phyloP scores from a whole-genome alignment of 1,140 invertebrate genomes.

The Lepidostoma basale region DNA sequence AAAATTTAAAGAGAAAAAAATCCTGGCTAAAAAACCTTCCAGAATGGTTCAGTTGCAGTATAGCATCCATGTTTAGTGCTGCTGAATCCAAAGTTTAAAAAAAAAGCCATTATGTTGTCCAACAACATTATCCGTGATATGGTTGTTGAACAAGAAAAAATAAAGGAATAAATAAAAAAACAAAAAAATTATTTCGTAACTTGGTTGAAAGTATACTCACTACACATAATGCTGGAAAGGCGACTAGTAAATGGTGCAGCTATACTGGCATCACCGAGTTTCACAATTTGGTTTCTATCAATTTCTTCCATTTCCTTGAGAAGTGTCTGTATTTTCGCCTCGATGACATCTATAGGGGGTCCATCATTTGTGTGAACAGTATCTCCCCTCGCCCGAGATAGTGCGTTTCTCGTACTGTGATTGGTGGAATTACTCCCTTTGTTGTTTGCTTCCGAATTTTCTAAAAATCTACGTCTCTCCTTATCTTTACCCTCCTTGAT shows the following conservation, averaged over 20 bases:
- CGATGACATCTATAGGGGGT: not conserved
- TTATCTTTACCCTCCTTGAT: slow-evolving; percentile 50
- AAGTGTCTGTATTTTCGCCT: slow-evolving; percentile 69
- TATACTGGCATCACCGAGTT: slow-evolving; percentile 97
- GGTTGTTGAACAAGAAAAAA: too few relatives aligned
- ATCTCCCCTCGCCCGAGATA: slow-evolving; percentile 20
- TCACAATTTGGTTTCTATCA: slow-evolving; percentile 83
- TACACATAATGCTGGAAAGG: slow-evolving; percentile 94
- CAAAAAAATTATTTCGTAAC: slow-evolving; percentile 2
- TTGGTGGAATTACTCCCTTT: slow-evolving; percentile 21
- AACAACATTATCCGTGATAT: too few relatives aligned
- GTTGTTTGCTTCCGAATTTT: slow-evolving; percentile 9
- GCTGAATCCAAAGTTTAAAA: too few relatives aligned
- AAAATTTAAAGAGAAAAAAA: too few relatives aligned
- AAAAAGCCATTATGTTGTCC: too few relatives aligned
- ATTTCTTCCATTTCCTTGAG: slow-evolving; percentile 92
- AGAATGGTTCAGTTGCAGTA: too few relatives aligned
- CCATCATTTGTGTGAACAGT: slow-evolving; percentile 7
- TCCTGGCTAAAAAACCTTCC: too few relatives aligned
- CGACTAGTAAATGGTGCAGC: slow-evolving; percentile 99
- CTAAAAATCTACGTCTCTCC: slow-evolving; percentile 46
- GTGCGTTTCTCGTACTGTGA: slow-evolving; percentile 13
- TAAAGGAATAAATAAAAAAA: too few relatives aligned
- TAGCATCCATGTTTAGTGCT: too few relatives aligned
- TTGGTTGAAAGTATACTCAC: slow-evolving; percentile 57